Evolutionary conservation across 2,888 invertebrate species (phyloP).

Genomic region (Lumbricus terrestris): DNA sequence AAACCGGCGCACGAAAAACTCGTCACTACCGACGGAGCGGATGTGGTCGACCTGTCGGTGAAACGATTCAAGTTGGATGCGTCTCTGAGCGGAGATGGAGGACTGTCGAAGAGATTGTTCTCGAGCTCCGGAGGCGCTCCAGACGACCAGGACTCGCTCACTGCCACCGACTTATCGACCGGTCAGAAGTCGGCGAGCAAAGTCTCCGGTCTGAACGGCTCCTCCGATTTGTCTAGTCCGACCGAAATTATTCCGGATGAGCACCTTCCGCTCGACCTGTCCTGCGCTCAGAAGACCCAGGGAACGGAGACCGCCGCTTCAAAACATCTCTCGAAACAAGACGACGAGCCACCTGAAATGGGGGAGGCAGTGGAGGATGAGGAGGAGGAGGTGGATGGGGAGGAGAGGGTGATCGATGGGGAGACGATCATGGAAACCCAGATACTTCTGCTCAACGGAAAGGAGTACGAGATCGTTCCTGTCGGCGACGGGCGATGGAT

Average conservation of each 20-base stretch:
- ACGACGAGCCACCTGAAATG: neutral
- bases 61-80: neutral
- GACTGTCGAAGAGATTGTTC: neutral
- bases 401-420: neutral
- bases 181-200: neutral
- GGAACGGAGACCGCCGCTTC: neutral
- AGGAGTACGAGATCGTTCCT: conserved; percentile 42
- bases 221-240: neutral
- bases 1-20: neutral
- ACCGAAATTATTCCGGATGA: neutral
- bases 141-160: neutral
- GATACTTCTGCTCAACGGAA: conserved; percentile 42
- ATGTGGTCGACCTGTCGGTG: neutral
- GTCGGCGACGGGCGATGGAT: conserved; percentile 41
- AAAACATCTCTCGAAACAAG: neutral
- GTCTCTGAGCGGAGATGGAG: neutral
- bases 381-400: conserved; percentile 12
- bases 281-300: neutral
- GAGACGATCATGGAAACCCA: conserved; percentile 20
- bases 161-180: neutral
- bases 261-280: neutral
- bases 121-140: neutral
- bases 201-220: neutral
- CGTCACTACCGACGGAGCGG: neutral
- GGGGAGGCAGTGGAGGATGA: conserved; percentile 18